Evolutionary conservation across 2,888 invertebrate species (phyloP).

Genomic region (Oligia strigilis): DNA sequence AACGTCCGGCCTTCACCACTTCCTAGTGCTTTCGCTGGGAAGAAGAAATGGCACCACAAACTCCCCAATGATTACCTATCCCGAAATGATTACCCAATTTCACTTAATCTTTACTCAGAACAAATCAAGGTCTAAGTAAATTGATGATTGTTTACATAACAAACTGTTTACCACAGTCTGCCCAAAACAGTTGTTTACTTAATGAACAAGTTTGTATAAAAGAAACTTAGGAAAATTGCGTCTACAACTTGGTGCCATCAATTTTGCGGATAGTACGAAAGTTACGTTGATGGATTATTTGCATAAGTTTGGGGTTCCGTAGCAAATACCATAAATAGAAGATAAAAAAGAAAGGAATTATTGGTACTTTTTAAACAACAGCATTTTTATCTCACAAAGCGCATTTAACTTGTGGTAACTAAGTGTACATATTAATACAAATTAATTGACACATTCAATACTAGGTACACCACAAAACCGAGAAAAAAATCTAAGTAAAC

Average conservation of each 20-base stretch:
- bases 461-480: not conserved
- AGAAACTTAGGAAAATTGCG: not conserved
- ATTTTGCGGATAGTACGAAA: slow-evolving; percentile 25
- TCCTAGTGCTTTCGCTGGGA: too few relatives aligned
- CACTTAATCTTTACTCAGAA: too few relatives aligned
- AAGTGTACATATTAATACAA: too few relatives aligned
- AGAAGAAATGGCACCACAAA: too few relatives aligned
- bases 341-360: not conserved
- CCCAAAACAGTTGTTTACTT: slow-evolving; percentile 16
- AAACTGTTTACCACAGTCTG: slow-evolving; percentile 26
- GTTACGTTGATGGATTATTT: slow-evolving; percentile 33
- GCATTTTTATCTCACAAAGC: not conserved
- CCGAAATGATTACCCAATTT: too few relatives aligned
- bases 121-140: not conserved
- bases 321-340: not conserved
- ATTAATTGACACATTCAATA: too few relatives aligned
- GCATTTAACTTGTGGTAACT: not conserved
- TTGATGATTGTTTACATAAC: slow-evolving; percentile 7
- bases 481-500: not conserved
- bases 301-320: not conserved
- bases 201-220: slow-evolving; percentile 45
- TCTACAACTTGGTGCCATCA: slow-evolving; percentile 27
- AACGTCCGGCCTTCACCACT: too few relatives aligned
- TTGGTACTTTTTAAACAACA: not conserved
- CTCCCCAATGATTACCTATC: too few relatives aligned